Base-by-base conservation (phyloP, 2,113 vertebrate genomes). In the Burhinus bistriatus region DNA sequence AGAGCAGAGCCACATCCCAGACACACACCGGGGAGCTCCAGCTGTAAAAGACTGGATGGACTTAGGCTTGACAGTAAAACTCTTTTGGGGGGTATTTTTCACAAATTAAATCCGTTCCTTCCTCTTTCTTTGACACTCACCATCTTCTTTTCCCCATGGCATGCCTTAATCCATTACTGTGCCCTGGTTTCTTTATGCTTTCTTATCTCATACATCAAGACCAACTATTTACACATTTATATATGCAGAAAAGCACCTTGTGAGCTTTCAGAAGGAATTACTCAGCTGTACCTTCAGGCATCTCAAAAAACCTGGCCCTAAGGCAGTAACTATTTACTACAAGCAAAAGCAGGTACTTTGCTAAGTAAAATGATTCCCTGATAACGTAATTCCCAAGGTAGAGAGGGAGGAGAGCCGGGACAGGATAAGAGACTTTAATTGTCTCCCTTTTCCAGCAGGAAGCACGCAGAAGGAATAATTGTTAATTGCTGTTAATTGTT, bases 401-500 rank as follows among this genome's bases (percentile, higher is more conserved):
- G 61, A 79, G 30, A 71, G 30, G 40, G 70, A 89, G 75, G 49
- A 61, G 54, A 89, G 11, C 40, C 89, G 80, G 47, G 73, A 76
- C 65, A 85, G 49, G 81, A 51, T 42, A 83, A 93, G 72, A 90
- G 54, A 47, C 15, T 95, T 90, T 91, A 89, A 93, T 87, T 93
- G 84, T 72, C 66, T 97, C 62, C n/a, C 15, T 70, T 91, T 89
- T 96, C 75, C 91, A 96, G 54, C 89, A 96, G 96, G 91, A 96
- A 91, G 78, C 66, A 83, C 77, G 78, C 15, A 66, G 78, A 92
- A 96, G 70, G 64, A 94, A 51, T 95, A 93, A 89, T 93, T 95
- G 87, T 91, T 97, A 95, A 95, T 91, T 92, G 65, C 61, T 87
- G 55, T 66, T 95, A 97, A 95, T 95, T 95, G 82, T 88, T 95